Evolutionary conservation across 1,140 invertebrate species (phyloP).

Genomic region (Solenopsis invicta): DNA sequence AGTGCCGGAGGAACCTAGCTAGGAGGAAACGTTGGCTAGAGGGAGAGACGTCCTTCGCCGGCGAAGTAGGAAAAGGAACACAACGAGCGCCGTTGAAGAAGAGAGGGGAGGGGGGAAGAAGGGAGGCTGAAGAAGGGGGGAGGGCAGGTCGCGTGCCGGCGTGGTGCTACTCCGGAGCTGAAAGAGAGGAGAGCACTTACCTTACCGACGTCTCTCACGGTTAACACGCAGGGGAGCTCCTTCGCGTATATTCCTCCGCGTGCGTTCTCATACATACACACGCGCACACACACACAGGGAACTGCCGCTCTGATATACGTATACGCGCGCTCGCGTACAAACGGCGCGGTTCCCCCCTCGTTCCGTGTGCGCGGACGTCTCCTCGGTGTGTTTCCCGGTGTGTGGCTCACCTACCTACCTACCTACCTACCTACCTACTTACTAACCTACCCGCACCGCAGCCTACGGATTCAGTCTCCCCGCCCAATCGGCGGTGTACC

Average conservation of each 20-base stretch:
- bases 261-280: conserved; percentile 27
- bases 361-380: background rate
- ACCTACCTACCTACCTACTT: conserved; percentile 79
- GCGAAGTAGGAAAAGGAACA: conserved; percentile 59
- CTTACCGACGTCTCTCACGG: conserved; percentile 83
- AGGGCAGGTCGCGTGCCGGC: conserved; percentile 86
- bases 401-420: conserved; percentile 80
- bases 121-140: conserved; percentile 70
- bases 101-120: conserved; percentile 7
- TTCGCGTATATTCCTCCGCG: conserved; percentile 67
- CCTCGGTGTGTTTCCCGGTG: conserved; percentile 50
- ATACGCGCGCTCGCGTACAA: background rate
- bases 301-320: background rate
- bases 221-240: conserved; percentile 76
- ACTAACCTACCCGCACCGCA: conserved; percentile 79
- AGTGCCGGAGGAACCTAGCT: conserved; percentile 58
- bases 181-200: conserved; percentile 81
- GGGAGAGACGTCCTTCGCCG: conserved; percentile 63
- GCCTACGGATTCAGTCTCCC: conserved; percentile 80
- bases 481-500: conserved; percentile 68
- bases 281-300: background rate
- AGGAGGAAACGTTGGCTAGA: conserved; percentile 69
- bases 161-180: conserved; percentile 80
- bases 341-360: conserved; percentile 3
- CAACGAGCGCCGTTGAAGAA: conserved; percentile 12